Base-by-base conservation (phyloP, 1,140 invertebrate species). In the Odontomachus brunneus region DNA sequence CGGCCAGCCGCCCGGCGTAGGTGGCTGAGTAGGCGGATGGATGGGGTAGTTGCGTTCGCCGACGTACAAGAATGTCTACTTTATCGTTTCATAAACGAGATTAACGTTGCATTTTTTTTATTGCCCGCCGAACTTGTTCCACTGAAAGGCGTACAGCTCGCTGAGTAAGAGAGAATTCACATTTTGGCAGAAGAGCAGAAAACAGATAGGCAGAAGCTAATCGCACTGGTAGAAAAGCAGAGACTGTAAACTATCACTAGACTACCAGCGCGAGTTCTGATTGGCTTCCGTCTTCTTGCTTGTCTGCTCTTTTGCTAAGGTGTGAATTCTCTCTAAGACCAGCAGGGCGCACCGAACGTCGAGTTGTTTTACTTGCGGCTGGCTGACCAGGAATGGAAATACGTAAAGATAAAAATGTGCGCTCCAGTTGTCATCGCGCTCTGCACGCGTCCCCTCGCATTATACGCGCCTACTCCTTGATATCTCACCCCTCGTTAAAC, bases 51-150 rank as follows among this genome's bases (percentile, higher is more conserved):
- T 59, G 33, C 55, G n/a, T 60, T 48, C 24, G 38, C n/a, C n/a
- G 67, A 59, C 38, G 44, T 51, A 82, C 69, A 62, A 62, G 44
- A n/a, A 81, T 19, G 22, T 74, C 38, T 44, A 57, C 59, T 71
- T 63, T 75, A 55, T 74, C 48, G 19, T 44, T 78, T 48, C n/a
- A 48, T 48, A 24, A 83, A 83, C 29, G 24, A 67, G 67, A 49
- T 76, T 72, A 75, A 69, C 14, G 71, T 75, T 38, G 62, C 53
- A 49, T 76, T 83, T 63, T 83, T 71, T 76, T 83, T 76, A 76
- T 83, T 71, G 60, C 22, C 17, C 62, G 38, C 17, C 17, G 29
- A 24, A 48, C 29, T 55, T 48, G 17, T 53, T 63, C 9, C 29
- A 7, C 24, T 26, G 17, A 33, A 71, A 72, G 65, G 59, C 81